Base-by-base conservation (phyloP, 2,797 vertebrate species). In the Lerista edwardsae region DNA sequence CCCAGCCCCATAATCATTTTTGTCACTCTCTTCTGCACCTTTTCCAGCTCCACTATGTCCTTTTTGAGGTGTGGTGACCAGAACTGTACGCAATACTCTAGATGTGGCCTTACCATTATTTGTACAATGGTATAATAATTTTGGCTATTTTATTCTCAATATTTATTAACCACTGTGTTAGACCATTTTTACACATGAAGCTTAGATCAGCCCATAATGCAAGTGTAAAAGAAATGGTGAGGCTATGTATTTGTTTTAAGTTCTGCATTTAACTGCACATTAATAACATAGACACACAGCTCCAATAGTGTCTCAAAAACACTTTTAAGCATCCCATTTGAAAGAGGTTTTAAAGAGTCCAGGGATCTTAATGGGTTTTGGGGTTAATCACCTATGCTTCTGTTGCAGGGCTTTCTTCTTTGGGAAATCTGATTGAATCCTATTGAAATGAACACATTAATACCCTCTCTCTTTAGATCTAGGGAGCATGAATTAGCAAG, bases 321-420 rank as follows among this genome's bases (percentile, higher is more conserved):
- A 34, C 36, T 71, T 68, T 51, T 55, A 7, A 29, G n/a, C 9
- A 27, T 47, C 80, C n/a, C 44, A 11, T 82, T n/a, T 34, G 36
- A 62, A 73, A 61, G 21, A 11, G 79, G 82, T 74, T 82, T 74
- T 0, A 0, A 82, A 78, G 85, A 79, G 85, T 88, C 82, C 6
- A 69, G 77, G 34, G 68, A 84, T 82, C 8, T n/a, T 31, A 71
- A 14, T 27, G 57, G 79, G 82, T 79, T 79, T 75, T 67, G 44
- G 55, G 15, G 67, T 39, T 21, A 55, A 11, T 55, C 57, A 29
- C 29, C 61, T 84, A 39, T 71, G 79, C 3, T 72, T 81, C 44
- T 39, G 25, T 77, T 15, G 9, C 6, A 34, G n/a, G n/a, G 10
- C 14, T 72, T 44, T 61, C 79, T 3, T 64, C 84, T 34, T 72